Conservation (phyloP, 2,113 vertebrate species). For the Salvator merianae region DNA sequence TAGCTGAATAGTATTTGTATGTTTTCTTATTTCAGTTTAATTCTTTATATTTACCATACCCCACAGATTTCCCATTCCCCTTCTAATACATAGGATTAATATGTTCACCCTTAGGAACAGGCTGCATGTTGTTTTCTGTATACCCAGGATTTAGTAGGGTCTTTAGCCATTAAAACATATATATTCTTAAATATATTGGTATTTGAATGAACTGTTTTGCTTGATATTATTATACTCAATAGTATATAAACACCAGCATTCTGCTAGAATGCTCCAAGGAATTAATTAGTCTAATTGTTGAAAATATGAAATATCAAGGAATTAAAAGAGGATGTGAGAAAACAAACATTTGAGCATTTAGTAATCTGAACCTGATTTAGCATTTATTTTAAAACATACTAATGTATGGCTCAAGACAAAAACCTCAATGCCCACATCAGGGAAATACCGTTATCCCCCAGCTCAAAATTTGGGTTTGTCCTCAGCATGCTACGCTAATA, state of each 20-base stretch:
- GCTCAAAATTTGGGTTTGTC: too few species aligned
- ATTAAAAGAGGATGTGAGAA: conserved; percentile 61
- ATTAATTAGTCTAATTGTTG: conserved; percentile 71
- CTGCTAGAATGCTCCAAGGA: conserved; percentile 54
- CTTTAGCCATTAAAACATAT: neutral
- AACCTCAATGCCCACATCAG: neutral
- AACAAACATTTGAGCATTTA: conserved; percentile 63
- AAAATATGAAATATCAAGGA: conserved; percentile 57
- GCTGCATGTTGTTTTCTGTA: neutral
- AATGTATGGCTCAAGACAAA: neutral
- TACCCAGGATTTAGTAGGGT: neutral
- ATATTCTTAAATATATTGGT: neutral
- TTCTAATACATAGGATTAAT: neutral
- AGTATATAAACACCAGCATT: conserved; percentile 7
- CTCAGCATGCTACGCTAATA: too few species aligned
- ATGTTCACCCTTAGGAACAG: neutral
- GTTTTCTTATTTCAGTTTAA: too few species aligned
- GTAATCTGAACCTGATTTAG: conserved; percentile 36
- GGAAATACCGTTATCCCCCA: neutral
- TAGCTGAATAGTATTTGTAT: too few species aligned
- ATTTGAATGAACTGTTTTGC: neutral
- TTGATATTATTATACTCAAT: conserved; percentile 15
- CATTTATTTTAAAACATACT: neutral
- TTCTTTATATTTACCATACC: too few species aligned
- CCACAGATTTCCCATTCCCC: neutral